phyloP scores from a whole-genome alignment of 1,140 invertebrate genomes.

The Bombus turneri region DNA sequence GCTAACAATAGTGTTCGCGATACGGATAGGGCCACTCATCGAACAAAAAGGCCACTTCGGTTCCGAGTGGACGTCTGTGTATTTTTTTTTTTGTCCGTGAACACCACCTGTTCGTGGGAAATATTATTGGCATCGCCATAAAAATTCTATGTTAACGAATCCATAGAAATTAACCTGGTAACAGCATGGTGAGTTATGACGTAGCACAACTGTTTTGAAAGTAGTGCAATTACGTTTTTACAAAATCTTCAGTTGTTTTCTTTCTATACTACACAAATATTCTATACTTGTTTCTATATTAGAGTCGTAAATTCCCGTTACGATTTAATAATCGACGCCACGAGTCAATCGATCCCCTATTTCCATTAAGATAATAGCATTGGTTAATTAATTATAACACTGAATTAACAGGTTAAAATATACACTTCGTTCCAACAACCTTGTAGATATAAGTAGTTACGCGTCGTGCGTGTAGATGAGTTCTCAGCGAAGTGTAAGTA shows the following conservation, averaged over 20 bases:
- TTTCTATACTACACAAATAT: no score
- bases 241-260: neutral
- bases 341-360: no score
- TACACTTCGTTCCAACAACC: no score
- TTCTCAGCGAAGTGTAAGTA: no score
- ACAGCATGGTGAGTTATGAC: neutral
- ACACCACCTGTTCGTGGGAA: constrained; percentile 62
- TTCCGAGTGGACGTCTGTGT: constrained; percentile 32
- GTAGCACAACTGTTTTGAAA: neutral
- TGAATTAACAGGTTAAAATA: no score
- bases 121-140: constrained; percentile 1
- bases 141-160: constrained; percentile 24
- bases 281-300: no score
- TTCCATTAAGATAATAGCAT: no score
- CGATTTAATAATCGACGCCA: no score
- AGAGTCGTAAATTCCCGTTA: no score
- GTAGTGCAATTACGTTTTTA: neutral
- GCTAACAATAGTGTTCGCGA: constrained; percentile 46
- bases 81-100: neutral
- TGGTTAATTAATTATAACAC: no score
- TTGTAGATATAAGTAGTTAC: no score
- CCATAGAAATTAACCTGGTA: neutral
- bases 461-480: no score
- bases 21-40: constrained; percentile 38
- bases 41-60: constrained; percentile 56